These are phyloP conservation scores for Caenorhabditis angaria DNA, from an alignment of 2,888 invertebrate genomes.

Conservation along the genomic window DNA sequence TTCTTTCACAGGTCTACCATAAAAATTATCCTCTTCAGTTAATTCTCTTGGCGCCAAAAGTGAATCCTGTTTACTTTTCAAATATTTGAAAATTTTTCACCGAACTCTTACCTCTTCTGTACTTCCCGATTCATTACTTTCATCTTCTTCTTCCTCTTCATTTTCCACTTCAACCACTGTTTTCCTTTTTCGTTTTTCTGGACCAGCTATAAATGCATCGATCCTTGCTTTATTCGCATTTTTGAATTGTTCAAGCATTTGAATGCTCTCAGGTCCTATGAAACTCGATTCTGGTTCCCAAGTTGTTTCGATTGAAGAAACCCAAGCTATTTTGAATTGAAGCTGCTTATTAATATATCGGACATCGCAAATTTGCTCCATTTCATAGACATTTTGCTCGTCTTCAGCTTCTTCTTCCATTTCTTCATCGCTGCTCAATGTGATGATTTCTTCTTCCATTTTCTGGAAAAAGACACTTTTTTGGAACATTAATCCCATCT, in stretches of 20 bases:
- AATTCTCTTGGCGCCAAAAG: conserved; percentile 11
- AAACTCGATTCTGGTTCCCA: conserved; percentile 4
- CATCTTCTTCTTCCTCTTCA: background rate
- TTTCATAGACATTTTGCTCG: conserved; percentile 13
- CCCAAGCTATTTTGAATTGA: conserved; percentile 1
- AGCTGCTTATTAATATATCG: background rate
- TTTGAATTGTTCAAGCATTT: background rate
- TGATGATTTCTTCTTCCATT: background rate
- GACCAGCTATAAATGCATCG: background rate
- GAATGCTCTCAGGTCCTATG: background rate
- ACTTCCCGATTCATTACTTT: background rate
- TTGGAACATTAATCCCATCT: background rate
- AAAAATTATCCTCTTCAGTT: conserved; percentile 13
- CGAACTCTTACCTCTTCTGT: background rate
- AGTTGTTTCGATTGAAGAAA: background rate
- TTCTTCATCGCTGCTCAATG: conserved; percentile 6
- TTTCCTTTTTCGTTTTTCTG: background rate
- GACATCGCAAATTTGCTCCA: background rate
- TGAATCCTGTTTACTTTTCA: too few relatives aligned
- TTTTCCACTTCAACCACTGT: background rate
- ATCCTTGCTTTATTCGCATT: background rate
- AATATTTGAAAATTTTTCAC: background rate
- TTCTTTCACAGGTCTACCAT: conserved; percentile 10
- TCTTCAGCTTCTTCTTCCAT: conserved; percentile 10
- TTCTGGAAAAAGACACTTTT: background rate